Base-by-base conservation (phyloP, 2,113 vertebrate species). In the Microcebus tavaratra region DNA sequence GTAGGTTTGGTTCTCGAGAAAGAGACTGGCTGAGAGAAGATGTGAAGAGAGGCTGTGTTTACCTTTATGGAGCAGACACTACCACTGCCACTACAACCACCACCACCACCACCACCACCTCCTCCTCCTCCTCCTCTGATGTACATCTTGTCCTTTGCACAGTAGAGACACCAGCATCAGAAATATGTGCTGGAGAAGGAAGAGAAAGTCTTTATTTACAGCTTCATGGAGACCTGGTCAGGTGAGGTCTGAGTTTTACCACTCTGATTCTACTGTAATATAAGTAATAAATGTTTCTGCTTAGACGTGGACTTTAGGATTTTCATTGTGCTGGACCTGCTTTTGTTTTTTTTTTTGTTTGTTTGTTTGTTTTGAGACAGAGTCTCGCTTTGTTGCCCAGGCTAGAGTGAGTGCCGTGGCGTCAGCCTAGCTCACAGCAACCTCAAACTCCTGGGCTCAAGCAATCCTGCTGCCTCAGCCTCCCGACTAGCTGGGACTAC, bases 141-240 rank as follows among this genome's bases (percentile, higher is more conserved):
- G 98, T 99, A 93, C 99, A 99, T 96, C 95, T 99, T 87, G 99
- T 99, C 89, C 99, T 99, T 13, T 99, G 99, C 97, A 99, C 99
- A 3, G 99, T 99, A 92, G 99, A 98, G 83, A 99, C 99, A 27
- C 98, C 98, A 0, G 99, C 98, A 7, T 99, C 99, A 21, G 99
- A 99, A 98, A 99, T 99, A 70, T 99, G 99, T 23, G 98, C 99
- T 73, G 99, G 99, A 96, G 99, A 99, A 87, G 98, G 98, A 4
- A 98, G 97, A 93, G 98, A 99, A 61, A 98, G 98, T 70, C 99
- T 99, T 82, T 99, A 99, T 68, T 95, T 99, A 93, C 99, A 99
- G 94, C 98, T 99, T 92, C 99, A 99, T 0, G 99, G 99, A 97
- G 99, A 99, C 98, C 98, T 99, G 65, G 98, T 99, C 98, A 99